Conservation (phyloP, 2,113 vertebrate genomes). For the Meriones unguiculatus region DNA sequence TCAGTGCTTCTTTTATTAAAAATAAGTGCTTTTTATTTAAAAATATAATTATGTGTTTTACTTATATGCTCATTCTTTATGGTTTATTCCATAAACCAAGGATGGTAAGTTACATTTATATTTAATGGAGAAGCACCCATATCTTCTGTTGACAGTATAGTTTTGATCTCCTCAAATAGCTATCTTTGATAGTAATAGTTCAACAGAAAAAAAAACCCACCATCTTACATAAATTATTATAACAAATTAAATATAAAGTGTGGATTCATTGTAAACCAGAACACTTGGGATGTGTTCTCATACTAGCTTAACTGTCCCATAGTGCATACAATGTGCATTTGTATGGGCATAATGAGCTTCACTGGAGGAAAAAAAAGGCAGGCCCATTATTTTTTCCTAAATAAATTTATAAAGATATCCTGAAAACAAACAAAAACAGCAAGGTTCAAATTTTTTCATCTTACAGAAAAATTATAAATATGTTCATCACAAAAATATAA, state of each 20-base stretch:
- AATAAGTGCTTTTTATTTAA: not conserved
- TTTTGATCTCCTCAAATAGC: not conserved
- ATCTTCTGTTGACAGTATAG: not conserved
- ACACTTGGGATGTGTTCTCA: not conserved
- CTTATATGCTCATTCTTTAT: not conserved
- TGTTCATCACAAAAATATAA: not conserved
- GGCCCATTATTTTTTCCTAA: not conserved
- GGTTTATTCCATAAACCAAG: not conserved
- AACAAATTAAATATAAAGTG: constrained; percentile 30
- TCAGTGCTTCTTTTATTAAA: not conserved
- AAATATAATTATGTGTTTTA: not conserved
- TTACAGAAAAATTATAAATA: not conserved
- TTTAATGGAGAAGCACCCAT: constrained; percentile 35
- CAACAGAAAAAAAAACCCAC: not conserved
- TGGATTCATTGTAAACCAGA: not conserved
- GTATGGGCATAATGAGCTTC: not conserved
- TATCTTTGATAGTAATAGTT: not conserved
- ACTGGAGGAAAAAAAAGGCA: not conserved
- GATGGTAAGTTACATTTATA: not conserved
- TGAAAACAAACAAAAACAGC: not conserved
- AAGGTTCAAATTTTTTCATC: not conserved
- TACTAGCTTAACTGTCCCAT: constrained; percentile 59
- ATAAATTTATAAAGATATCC: not conserved
- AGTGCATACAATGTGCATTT: not conserved
- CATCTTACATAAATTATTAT: not conserved